Conservation (phyloP, 2,113 vertebrate species). For the Anthoscopus minutus region DNA sequence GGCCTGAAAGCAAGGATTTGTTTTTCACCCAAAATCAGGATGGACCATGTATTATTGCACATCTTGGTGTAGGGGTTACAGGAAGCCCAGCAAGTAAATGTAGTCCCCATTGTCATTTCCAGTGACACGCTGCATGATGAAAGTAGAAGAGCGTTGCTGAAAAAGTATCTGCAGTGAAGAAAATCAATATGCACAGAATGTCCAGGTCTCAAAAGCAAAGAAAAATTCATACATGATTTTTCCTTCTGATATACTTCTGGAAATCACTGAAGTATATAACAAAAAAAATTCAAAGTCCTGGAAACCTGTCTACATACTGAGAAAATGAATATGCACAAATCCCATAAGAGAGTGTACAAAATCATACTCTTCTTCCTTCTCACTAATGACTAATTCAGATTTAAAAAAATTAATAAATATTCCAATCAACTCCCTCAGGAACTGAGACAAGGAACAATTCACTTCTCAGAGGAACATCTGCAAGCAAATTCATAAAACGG, state of each 20-base stretch:
- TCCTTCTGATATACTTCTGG: neutral
- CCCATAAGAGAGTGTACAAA: neutral
- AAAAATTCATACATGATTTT: neutral
- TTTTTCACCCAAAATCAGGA: neutral
- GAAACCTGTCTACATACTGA: neutral
- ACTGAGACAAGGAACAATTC: neutral
- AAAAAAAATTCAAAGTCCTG: neutral
- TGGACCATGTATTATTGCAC: neutral
- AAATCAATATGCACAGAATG: neutral
- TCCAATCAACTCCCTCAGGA: neutral
- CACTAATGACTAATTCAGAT: neutral
- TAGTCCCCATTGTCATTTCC: neutral
- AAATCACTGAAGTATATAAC: neutral
- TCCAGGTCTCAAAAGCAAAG: neutral
- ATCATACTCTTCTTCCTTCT: neutral
- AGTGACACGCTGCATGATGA: neutral
- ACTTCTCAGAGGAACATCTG: neutral
- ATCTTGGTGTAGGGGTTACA: neutral
- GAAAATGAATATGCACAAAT: neutral
- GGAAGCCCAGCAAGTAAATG: neutral
- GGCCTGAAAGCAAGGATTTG: neutral
- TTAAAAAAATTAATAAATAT: neutral
- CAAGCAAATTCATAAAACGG: neutral
- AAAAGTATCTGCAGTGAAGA: neutral
- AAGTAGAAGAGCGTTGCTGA: neutral